Base-by-base conservation (phyloP, 2,888 invertebrate species). In the Lasioglossum zephyrum region DNA sequence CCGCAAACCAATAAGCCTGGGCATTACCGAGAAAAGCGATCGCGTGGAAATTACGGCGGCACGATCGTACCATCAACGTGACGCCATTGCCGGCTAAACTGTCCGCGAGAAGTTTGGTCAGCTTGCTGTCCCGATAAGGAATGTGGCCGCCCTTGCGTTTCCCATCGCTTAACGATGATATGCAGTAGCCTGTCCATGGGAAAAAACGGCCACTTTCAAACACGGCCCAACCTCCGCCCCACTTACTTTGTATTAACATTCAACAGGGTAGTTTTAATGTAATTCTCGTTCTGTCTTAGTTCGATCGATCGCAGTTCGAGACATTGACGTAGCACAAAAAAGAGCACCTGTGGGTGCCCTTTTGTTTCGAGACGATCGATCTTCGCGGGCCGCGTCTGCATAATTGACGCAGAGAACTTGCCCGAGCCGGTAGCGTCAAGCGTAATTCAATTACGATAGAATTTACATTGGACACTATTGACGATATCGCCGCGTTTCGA, bases 51-150 rank as follows among this genome's bases (percentile, higher is more conserved):
- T 73, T 76, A 69, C 80, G 41, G n/a, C 13, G 31, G 9, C 47
- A 81, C 95, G 95, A 66, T 66, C 66, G 31, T 66, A 98, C 98
- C 99, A 99, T 99, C 18, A 99, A 96, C 0, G 99, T 98, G 9
- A 99, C 98, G 8, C 99, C 99, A 93, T 98, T 98, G 69, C 99
- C 99, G 0, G 99, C 98, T 8, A 99, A 96, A 92, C 99, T 99
- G 95, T 99, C 99, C 0, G 99, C 98, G 78, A 99, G 95, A 8
- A 99, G 95, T 95, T 99, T 99, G 9, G 99, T 99, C 76, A 99
- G 96, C 95, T 99, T 98, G 93, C 98, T 98, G 95, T 99, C 99
- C 91, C 99, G 95, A 95, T 99, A 99, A 0, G 99, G 99, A 87
- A 99, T 99, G 49, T 99, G 99, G 0, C 98, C 98, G 76, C 95